Percentiles rank a stretch among this genome's conserved stretches.
These are phyloP conservation scores for Zosterops hypoxanthus DNA, from an alignment of 2,113 vertebrate genomes.

Conservation along the genomic window DNA sequence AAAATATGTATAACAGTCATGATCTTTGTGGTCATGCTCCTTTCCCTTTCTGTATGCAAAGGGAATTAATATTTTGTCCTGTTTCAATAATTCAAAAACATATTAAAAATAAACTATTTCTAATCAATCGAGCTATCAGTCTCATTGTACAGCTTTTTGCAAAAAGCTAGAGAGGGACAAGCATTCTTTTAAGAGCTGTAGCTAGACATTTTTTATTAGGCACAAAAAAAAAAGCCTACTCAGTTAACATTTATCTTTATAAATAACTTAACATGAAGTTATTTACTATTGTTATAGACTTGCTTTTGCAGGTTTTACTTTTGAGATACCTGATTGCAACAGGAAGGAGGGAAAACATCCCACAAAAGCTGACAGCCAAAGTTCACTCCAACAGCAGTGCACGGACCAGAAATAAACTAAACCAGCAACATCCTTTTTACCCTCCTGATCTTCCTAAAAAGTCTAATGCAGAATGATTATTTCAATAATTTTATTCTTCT, in stretches of 20 bases:
- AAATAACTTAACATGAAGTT: background rate
- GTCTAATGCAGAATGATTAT: rapidly evolving
- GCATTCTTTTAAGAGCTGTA: background rate
- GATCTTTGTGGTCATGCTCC: background rate
- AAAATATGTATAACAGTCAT: no score
- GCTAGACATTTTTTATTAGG: background rate
- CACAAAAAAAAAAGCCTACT: background rate
- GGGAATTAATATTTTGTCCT: background rate
- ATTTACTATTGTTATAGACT: background rate
- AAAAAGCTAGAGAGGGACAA: background rate
- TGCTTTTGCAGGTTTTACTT: background rate
- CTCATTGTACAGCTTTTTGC: background rate
- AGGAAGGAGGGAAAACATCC: background rate
- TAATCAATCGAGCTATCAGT: background rate
- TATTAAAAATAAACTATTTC: background rate
- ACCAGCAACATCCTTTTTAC: background rate
- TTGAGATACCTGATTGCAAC: background rate
- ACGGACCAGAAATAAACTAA: background rate
- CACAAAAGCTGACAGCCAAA: background rate
- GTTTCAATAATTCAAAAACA: background rate
- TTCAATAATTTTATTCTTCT: background rate
- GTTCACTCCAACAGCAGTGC: background rate
- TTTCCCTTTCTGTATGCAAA: background rate
- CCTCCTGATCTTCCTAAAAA: background rate
- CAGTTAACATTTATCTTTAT: background rate